Conservation (phyloP, 2,888 invertebrate species). For the Pedicia rivosa region DNA sequence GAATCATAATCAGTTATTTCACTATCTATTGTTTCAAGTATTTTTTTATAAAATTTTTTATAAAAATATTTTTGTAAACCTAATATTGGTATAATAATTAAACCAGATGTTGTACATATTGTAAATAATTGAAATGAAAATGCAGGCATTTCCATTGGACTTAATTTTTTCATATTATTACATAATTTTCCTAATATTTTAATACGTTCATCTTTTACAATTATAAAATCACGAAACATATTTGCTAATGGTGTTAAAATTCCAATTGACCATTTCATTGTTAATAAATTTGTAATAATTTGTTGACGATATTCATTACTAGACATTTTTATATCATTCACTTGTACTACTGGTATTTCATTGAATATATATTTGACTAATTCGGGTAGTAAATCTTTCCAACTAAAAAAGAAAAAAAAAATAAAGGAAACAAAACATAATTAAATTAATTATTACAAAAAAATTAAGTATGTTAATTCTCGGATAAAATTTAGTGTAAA, state of each 20-base stretch:
- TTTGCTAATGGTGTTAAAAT: constrained; percentile 40
- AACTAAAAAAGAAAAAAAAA: constrained; percentile 28
- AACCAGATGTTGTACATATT: constrained; percentile 31
- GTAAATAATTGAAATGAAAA: constrained; percentile 43
- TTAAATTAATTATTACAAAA: too few species aligned
- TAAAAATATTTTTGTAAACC: constrained; percentile 36
- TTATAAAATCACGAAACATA: constrained; percentile 42
- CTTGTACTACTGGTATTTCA: constrained; percentile 32
- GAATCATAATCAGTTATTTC: constrained; percentile 27
- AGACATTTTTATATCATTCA: constrained; percentile 35
- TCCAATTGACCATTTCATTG: constrained; percentile 36
- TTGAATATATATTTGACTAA: constrained; percentile 33
- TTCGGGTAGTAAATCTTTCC: constrained; percentile 47
- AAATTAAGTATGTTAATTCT: too few species aligned
- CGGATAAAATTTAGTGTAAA: too few species aligned
- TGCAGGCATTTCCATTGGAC: constrained; percentile 42
- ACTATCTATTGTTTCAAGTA: constrained; percentile 25
- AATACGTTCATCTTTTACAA: constrained; percentile 35
- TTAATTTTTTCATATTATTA: constrained; percentile 33
- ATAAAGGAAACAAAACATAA: too few species aligned
- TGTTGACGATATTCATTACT: constrained; percentile 39
- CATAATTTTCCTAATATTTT: constrained; percentile 39
- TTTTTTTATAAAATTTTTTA: constrained; percentile 27
- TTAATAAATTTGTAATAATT: constrained; percentile 36
- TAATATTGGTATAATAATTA: constrained; percentile 31